Percentiles rank a stretch among this genome's conserved stretches.
Conservation (phyloP, 2,113 vertebrate genomes). For the Hassar affinis region DNA sequence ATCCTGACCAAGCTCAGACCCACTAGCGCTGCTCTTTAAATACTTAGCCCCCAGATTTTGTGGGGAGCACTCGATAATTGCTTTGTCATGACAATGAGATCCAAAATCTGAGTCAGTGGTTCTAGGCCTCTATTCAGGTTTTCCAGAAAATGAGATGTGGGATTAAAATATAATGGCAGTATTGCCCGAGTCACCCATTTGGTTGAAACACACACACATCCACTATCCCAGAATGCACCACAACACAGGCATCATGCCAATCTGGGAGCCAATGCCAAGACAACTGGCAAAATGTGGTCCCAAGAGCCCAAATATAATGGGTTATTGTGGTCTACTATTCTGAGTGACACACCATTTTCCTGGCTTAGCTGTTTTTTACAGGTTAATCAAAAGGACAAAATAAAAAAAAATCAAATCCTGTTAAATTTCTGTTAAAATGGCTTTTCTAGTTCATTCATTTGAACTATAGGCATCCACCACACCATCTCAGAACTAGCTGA, state of each 20-base stretch:
- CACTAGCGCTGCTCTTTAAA: conserved; percentile 79
- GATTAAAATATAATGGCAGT: conserved; percentile 88
- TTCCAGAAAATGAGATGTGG: conserved; percentile 87
- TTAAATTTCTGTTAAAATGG: background rate
- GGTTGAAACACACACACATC: conserved; percentile 63
- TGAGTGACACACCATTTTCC: conserved; percentile 30
- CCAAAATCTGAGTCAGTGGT: conserved; percentile 98
- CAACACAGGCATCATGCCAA: conserved; percentile 35
- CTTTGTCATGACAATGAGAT: conserved; percentile 96
- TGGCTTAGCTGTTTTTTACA: conserved; percentile 50
- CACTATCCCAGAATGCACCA: conserved; percentile 34
- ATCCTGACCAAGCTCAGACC: conserved; percentile 58
- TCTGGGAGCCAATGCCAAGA: conserved; percentile 48
- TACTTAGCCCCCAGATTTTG: conserved; percentile 62
- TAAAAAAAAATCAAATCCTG: background rate
- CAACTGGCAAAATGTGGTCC: conserved; percentile 44
- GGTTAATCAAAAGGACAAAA: background rate
- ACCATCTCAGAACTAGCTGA: too few relatives aligned
- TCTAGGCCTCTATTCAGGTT: conserved; percentile 81
- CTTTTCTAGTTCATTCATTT: background rate
- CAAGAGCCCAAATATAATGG: conserved; percentile 48
- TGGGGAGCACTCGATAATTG: conserved; percentile 72
- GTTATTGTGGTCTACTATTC: conserved; percentile 20
- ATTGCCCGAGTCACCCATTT: conserved; percentile 63
- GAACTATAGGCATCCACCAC: too few relatives aligned